Evolutionary conservation across 2,888 invertebrate genomes (phyloP), one percentile per base, ranked within the genome.

Genomic region (Netelia inedita): DNA sequence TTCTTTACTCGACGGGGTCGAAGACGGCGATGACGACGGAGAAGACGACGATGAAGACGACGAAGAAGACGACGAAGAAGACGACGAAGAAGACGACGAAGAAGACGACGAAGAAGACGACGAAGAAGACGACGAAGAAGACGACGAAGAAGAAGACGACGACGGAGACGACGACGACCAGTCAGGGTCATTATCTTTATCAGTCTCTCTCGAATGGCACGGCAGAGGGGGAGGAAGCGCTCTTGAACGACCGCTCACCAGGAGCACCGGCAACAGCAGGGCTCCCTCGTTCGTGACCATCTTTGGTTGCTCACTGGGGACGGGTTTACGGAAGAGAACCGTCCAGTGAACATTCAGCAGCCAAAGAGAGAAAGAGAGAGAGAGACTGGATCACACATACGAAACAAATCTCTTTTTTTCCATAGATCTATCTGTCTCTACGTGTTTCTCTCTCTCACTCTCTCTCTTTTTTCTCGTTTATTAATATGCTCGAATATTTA

Each of bases 181-280:
- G 88, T 87, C 88, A 87, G 90, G 89, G 88, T 89, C 89, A 90
- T 90, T 90, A 91, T 90, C 90, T 91, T 91, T 91, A 91, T 91
- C 91, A 91, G 91, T 91, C 89, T 90, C 90, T 90, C 86, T 87
- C 83, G 87, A 88, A 88, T 74, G 85, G 87, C 23, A 50, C 55
- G 53, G 23, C 14, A 71, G 23, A 10, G 80, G 66, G 63, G 81
- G 85, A 79, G 66, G 53, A 41, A 21, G 55, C 10, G 79, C 72
- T 75, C 79, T 82, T 72, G 79, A 71, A 79, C 73, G 76, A 79
- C 82, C 79, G 85, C 72, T 82, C 69, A 72, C 72, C 80, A 76
- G 80, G 79, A 81, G 73, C 73, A 69, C 28, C 72, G 55, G 41
- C 75, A 80, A 53, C 83, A 71, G 75, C 79, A 66, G 57, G 80